Conservation (phyloP, 1,140 invertebrate genomes). For the Microplitis mediator region DNA sequence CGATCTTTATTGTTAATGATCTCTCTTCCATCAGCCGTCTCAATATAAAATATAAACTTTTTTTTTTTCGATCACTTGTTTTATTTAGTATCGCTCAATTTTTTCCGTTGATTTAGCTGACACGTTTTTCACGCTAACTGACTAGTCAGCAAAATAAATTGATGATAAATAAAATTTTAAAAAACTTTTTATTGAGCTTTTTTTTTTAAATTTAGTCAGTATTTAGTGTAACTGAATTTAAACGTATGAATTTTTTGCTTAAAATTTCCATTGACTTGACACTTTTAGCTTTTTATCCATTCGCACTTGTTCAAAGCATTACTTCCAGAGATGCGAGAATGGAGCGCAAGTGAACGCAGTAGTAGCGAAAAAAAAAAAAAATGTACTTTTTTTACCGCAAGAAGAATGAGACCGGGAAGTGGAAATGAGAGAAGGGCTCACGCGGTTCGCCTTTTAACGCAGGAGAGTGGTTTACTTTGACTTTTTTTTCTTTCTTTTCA, state of each 20-base stretch:
- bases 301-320: slow-evolving; percentile 16
- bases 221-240: no score
- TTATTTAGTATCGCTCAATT: no score
- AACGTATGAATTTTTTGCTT: no score
- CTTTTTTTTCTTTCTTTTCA: neutral
- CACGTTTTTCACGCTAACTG: no score
- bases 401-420: slow-evolving; percentile 22
- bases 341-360: neutral
- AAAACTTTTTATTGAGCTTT: no score
- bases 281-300: slow-evolving; percentile 20
- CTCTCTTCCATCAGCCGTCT: neutral
- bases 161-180: no score
- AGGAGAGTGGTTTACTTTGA: slow-evolving; percentile 5
- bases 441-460: slow-evolving; percentile 22
- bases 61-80: no score
- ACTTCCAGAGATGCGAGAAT: slow-evolving; percentile 2
- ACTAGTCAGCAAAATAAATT: no score
- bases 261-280: neutral
- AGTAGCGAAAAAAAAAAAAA: slow-evolving; percentile 8
- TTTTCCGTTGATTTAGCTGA: no score
- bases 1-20: neutral
- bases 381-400: neutral
- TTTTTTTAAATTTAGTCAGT: no score
- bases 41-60: no score
- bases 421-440: slow-evolving; percentile 1